These are phyloP conservation scores for Hypocryptadius cinnamomeus DNA, from an alignment of 2,113 vertebrate species.

Conservation along the genomic window DNA sequence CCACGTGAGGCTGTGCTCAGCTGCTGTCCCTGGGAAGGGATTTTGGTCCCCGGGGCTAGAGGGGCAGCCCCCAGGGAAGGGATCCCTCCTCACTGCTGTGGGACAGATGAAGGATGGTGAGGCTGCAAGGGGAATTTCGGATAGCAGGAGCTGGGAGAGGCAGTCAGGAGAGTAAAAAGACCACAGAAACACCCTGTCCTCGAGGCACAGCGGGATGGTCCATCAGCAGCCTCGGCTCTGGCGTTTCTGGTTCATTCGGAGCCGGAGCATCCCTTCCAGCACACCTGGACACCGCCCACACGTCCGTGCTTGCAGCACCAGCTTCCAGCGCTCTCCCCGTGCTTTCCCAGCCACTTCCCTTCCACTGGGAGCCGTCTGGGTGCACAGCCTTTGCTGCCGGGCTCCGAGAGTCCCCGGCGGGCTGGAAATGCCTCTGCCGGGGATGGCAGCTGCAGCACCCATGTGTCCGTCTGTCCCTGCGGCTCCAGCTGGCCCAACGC, in stretches of 20 bases:
- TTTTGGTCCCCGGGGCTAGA: background rate
- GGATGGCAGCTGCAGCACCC: background rate
- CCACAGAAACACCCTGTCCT: background rate
- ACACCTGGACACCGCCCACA: background rate
- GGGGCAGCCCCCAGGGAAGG: background rate
- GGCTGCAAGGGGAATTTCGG: background rate
- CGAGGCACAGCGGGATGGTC: accelerated
- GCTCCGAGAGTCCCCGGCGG: background rate
- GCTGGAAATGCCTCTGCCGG: background rate
- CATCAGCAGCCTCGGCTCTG: background rate
- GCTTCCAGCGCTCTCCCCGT: background rate
- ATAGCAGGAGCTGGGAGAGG: background rate
- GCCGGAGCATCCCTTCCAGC: background rate
- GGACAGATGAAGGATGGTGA: background rate
- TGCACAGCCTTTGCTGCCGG: background rate
- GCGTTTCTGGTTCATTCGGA: background rate
- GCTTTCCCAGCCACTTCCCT: background rate
- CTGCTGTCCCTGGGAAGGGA: background rate
- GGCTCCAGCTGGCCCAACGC: background rate
- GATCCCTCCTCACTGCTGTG: accelerated
- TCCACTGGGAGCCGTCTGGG: background rate
- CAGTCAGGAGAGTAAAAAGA: background rate
- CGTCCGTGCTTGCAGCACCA: too few relatives aligned
- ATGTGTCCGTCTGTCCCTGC: background rate
- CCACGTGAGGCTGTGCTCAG: background rate